Conservation (phyloP, 2,888 invertebrate species). For the Drosophila borborema region DNA sequence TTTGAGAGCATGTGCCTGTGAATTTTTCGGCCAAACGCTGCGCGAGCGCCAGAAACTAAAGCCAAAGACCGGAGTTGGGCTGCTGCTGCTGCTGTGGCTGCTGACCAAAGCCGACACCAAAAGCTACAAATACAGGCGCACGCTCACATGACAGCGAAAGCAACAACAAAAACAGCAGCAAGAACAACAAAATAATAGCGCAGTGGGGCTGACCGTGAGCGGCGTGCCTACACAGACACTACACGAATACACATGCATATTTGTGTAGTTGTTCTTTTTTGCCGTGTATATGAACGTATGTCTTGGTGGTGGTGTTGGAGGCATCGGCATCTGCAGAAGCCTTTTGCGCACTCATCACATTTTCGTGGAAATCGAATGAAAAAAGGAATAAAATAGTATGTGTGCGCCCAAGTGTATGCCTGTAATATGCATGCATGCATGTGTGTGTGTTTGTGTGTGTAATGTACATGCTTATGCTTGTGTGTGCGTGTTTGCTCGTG, state of each 20-base stretch:
- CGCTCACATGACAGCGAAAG: constrained; percentile 59
- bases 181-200: constrained; percentile 45
- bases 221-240: constrained; percentile 47
- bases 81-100: constrained; percentile 48
- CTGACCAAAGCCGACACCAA: constrained; percentile 61
- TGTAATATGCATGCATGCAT: not conserved
- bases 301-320: constrained; percentile 40
- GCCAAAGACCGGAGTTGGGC: constrained; percentile 60
- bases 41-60: constrained; percentile 59
- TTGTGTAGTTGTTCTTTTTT: constrained; percentile 33
- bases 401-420: constrained; percentile 16
- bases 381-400: constrained; percentile 71
- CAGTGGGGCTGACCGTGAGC: constrained; percentile 67
- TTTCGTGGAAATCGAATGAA: constrained; percentile 82
- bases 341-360: constrained; percentile 82
- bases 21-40: constrained; percentile 64
- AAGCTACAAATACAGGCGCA: constrained; percentile 57
- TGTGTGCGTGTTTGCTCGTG: constrained; percentile 23
- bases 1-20: constrained; percentile 49
- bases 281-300: constrained; percentile 24
- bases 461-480: constrained; percentile 20
- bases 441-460: constrained; percentile 21
- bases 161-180: constrained; percentile 13
- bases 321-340: constrained; percentile 74
- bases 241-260: constrained; percentile 27